Evolutionary conservation across 2,888 invertebrate genomes (phyloP).

Genomic region (Brassicogethes aeneus): DNA sequence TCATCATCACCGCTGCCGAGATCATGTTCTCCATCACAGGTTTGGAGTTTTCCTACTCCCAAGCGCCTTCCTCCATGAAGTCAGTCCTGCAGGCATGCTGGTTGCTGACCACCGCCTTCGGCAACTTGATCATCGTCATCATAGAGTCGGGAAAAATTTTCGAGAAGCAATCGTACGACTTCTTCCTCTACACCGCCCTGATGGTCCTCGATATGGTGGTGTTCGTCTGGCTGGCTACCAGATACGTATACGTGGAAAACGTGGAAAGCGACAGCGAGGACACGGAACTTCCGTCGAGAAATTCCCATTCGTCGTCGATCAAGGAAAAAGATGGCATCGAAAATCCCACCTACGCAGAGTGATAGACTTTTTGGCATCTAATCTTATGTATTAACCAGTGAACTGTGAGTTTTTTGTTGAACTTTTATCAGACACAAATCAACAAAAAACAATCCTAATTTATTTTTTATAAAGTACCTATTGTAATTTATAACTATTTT

Average conservation of each 20-base stretch:
- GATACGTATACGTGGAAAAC: slow-evolving; percentile 55
- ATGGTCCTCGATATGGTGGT: slow-evolving; percentile 78
- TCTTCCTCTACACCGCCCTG: slow-evolving; percentile 76
- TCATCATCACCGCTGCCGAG: slow-evolving; percentile 87
- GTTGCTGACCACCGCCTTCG: slow-evolving; percentile 87
- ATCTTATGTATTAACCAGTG: no score
- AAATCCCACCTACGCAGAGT: slow-evolving; percentile 12
- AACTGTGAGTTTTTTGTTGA: no score
- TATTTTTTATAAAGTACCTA: no score
- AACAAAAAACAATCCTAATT: no score
- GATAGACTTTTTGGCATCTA: no score
- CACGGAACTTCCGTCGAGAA: neutral
- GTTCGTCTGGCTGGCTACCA: slow-evolving; percentile 70
- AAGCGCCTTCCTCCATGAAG: slow-evolving; percentile 90
- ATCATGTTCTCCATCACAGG: slow-evolving; percentile 96
- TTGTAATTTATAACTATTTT: no score
- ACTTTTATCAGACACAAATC: no score
- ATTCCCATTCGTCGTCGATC: no score
- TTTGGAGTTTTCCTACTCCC: slow-evolving; percentile 90
- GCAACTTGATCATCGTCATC: slow-evolving; percentile 86
- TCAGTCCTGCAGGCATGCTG: slow-evolving; percentile 87
- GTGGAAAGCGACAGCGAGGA: neutral
- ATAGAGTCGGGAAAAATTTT: slow-evolving; percentile 74
- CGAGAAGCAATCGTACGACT: slow-evolving; percentile 72
- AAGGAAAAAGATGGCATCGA: slow-evolving; percentile 11